Evolutionary conservation across 2,113 vertebrate genomes (phyloP), one percentile per base, ranked within the genome.

Genomic region (Misgurnus anguillicaudatus): DNA sequence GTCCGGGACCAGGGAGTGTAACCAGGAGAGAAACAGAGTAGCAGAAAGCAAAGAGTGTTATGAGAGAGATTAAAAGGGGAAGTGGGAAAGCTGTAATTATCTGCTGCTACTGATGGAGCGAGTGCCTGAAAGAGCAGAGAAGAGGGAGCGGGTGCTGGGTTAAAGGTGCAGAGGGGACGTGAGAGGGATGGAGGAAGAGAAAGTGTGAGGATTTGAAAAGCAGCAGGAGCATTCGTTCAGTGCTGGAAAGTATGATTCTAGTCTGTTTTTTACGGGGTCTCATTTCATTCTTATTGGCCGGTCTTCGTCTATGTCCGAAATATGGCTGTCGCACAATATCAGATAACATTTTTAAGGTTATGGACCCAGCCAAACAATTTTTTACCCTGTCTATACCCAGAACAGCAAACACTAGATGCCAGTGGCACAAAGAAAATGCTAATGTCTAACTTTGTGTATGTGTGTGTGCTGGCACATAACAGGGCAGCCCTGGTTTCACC

Each of bases 1-100:
- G 83, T 84, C 83, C 79, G 86, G 86, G 87, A 87, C 82, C 73
- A 80, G 83, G 79, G 66, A 81, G 82, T 83, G 82, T 76, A 82
- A 79, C 65, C 65, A 75, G 80, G 84, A 86, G 83, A 77, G 82
- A 80, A 83, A 85, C 64, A 83, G 58, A 70, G 78, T 77, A 70
- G 55, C 48, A 78, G 81, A 70, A 78, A 75, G 63, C 47, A 72
- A 51, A 55, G 61, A 48, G 72, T 63, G 65, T 51, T 48, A 45
- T 38, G 41, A 45, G 66, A 42, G 55, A 48, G 39, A 62, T 70
- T 70, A 71, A 68, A 48, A 70, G 55, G 41, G 21, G 53, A 78
- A 62, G 19, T 61, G 81, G 77, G 75, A 85, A 84, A 81, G 78
- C 80, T 78, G 79, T 81, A 86, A 86, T 86, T 85, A 87, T 83